These are phyloP conservation scores for Monoplex corrugatus DNA, from an alignment of 2,888 invertebrate genomes.

Conservation along the genomic window DNA sequence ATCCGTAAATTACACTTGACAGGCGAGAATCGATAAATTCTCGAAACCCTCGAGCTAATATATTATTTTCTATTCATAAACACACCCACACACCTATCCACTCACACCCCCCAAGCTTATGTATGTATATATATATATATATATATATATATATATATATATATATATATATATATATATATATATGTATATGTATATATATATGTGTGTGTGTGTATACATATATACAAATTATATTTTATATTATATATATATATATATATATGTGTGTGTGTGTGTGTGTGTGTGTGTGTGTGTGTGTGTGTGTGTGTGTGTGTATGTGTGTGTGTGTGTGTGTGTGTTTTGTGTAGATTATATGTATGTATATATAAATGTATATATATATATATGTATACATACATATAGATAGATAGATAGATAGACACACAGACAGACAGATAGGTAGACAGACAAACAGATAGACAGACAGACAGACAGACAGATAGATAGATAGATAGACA, in stretches of 20 bases:
- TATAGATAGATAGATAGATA: too few species aligned
- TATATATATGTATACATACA: neutral
- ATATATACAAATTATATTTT: too few species aligned
- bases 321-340: neutral
- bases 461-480: too few species aligned
- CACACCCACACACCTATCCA: too few species aligned
- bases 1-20: too few species aligned
- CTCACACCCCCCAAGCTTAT: too few species aligned
- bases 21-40: too few species aligned
- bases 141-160: neutral
- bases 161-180: neutral
- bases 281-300: neutral
- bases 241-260: neutral
- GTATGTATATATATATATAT: neutral
- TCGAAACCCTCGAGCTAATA: too few species aligned
- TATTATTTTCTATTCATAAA: too few species aligned
- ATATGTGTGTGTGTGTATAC: neutral
- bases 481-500: too few species aligned
- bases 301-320: neutral
- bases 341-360: neutral
- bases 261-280: neutral
- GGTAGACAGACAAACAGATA: too few species aligned
- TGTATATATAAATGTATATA: neutral
- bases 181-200: neutral
- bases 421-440: too few species aligned